Evolutionary conservation across 2,888 invertebrate genomes (phyloP).

Genomic region (Hipparchia sbordonii): DNA sequence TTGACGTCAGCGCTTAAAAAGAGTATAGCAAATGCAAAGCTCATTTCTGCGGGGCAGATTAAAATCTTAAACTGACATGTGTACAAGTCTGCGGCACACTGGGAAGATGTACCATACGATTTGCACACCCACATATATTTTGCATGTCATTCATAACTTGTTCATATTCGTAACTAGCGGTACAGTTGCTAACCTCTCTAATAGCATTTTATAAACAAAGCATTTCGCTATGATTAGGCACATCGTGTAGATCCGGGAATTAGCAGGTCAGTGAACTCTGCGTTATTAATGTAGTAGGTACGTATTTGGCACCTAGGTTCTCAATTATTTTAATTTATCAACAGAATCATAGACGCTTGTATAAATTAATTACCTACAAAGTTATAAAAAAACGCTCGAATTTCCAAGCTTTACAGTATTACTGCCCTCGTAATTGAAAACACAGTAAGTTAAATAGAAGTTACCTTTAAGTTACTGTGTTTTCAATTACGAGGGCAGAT

Average conservation of each 20-base stretch:
- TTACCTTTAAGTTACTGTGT: no score
- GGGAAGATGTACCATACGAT: conserved; percentile 22
- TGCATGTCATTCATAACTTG: conserved; percentile 33
- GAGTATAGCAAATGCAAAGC: conserved; percentile 15
- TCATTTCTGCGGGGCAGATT: conserved; percentile 32
- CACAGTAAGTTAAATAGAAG: no score
- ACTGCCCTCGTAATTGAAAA: no score
- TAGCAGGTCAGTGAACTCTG: conserved; percentile 47
- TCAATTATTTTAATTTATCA: conserved; percentile 5
- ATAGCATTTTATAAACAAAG: conserved; percentile 40
- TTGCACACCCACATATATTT: conserved; percentile 32
- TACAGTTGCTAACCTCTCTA: conserved; percentile 44
- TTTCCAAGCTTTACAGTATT: neutral
- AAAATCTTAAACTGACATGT: conserved; percentile 34
- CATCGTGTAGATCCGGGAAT: conserved; percentile 48
- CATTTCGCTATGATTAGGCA: conserved; percentile 44
- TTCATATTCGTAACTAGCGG: conserved; percentile 42
- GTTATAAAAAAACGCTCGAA: no score
- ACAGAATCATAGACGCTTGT: neutral
- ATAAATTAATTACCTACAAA: no score
- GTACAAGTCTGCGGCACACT: neutral
- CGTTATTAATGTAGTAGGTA: neutral
- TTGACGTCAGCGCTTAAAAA: conserved; percentile 26
- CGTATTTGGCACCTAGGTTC: neutral
- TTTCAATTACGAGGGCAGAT: no score